These are phyloP conservation scores for Luscinia megarhynchos DNA, from an alignment of 2,797 vertebrate genomes.

Conservation along the genomic window DNA sequence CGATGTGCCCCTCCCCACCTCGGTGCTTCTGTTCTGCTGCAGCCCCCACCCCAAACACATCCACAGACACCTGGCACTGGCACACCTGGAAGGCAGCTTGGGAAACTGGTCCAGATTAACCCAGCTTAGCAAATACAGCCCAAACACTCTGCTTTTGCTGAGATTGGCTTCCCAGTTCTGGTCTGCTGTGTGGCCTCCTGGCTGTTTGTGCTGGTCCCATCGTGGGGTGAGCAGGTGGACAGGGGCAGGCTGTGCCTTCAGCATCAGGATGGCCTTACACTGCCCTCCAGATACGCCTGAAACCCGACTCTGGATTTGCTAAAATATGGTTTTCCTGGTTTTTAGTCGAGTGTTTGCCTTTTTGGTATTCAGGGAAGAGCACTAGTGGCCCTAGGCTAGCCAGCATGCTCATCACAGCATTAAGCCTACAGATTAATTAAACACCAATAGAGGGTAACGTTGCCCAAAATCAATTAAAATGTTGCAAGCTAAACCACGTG, in stretches of 20 bases:
- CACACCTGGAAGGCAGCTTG: background rate
- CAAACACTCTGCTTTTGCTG: background rate
- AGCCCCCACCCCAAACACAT: background rate
- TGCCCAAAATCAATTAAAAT: background rate
- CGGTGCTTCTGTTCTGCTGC: background rate
- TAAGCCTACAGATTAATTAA: background rate
- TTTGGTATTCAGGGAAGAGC: background rate
- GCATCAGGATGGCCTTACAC: background rate
- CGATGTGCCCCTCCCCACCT: rapidly evolving
- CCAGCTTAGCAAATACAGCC: background rate
- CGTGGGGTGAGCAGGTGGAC: background rate
- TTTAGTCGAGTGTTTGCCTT: background rate
- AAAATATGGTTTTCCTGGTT: slow-evolving; percentile 52
- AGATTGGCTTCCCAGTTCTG: background rate
- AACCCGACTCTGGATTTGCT: slow-evolving; percentile 11
- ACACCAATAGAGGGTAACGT: background rate
- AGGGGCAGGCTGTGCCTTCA: background rate
- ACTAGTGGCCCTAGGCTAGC: background rate
- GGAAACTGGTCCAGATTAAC: background rate
- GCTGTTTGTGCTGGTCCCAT: background rate
- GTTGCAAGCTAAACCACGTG: background rate
- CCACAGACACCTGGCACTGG: background rate
- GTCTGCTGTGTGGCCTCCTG: background rate
- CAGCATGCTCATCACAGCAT: background rate
- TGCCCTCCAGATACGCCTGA: background rate